Evolutionary conservation across 2,888 invertebrate genomes (phyloP).

Genomic region (Drosophila stalkeri): DNA sequence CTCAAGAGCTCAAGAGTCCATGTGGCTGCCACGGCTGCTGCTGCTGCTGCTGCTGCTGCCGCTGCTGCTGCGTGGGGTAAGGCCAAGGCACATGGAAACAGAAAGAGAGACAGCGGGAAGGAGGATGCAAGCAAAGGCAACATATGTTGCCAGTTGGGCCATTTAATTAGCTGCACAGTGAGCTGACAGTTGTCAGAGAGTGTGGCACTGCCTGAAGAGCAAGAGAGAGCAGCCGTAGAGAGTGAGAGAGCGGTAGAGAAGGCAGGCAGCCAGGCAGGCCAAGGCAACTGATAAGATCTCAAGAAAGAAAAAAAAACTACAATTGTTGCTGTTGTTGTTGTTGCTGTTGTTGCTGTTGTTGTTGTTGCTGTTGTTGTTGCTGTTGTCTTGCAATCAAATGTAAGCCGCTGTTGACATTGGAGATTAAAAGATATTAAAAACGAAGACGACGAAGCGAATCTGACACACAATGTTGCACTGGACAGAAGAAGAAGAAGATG

Average conservation of each 20-base stretch:
- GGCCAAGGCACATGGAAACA: constrained; percentile 10
- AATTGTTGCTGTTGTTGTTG: constrained; percentile 47
- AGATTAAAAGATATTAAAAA: constrained; percentile 82
- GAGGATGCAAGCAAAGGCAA: constrained; percentile 45
- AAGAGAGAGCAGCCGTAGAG: constrained; percentile 12
- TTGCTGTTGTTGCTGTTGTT: constrained; percentile 41
- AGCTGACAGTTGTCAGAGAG: constrained; percentile 73
- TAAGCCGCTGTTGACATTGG: constrained; percentile 82
- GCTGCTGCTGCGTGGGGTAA: constrained; percentile 61
- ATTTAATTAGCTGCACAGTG: constrained; percentile 74
- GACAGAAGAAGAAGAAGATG: constrained; percentile 34
- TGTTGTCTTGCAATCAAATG: constrained; percentile 81
- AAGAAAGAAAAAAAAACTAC: constrained; percentile 36
- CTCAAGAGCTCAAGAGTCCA: constrained; percentile 52
- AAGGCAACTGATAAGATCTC: constrained; percentile 72
- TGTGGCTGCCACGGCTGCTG: constrained; percentile 35
- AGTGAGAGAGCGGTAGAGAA: constrained; percentile 12
- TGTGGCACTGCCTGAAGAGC: constrained; percentile 47
- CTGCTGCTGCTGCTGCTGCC: constrained; percentile 48
- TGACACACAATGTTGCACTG: constrained; percentile 50
- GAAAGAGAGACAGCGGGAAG: not conserved
- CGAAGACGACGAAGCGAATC: constrained; percentile 68
- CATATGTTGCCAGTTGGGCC: constrained; percentile 79
- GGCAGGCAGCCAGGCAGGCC: constrained; percentile 31
- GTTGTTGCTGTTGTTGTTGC: constrained; percentile 46